These are phyloP conservation scores for Trachelus stipa DNA, from an alignment of 2,888 invertebrate genomes.

Conservation along the genomic window DNA sequence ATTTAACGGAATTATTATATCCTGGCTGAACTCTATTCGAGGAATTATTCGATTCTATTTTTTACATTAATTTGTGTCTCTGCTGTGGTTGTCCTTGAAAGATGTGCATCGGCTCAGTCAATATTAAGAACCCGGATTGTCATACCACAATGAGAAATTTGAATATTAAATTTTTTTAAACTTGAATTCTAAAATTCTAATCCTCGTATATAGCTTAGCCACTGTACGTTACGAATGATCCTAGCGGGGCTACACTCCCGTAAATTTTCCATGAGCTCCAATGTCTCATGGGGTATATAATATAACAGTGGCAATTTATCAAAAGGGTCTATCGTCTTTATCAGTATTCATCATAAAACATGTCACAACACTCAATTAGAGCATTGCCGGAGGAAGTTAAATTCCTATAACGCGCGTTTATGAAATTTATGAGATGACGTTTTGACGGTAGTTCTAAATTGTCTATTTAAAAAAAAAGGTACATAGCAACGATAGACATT, in stretches of 20 bases:
- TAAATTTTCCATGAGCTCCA: neutral
- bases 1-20: neutral
- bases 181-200: neutral
- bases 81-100: neutral
- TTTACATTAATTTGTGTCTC: neutral
- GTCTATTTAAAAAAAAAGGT: neutral
- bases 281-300: neutral
- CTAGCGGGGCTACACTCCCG: slow-evolving; percentile 1
- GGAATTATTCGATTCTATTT: neutral
- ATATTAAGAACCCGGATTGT: neutral
- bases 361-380: neutral
- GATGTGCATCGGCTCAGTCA: neutral
- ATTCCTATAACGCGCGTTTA: neutral
- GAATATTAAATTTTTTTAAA: neutral
- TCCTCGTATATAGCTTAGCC: slow-evolving; percentile 5
- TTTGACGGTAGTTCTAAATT: neutral
- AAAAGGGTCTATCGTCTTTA: slow-evolving; percentile 50
- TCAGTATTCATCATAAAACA: neutral
- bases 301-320: slow-evolving; percentile 41
- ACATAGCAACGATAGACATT: neutral
- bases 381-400: neutral
- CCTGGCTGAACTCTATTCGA: neutral
- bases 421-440: neutral
- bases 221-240: neutral
- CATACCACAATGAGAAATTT: neutral